Base-by-base conservation (phyloP, 1,140 invertebrate genomes). In the Camponotus floridanus region DNA sequence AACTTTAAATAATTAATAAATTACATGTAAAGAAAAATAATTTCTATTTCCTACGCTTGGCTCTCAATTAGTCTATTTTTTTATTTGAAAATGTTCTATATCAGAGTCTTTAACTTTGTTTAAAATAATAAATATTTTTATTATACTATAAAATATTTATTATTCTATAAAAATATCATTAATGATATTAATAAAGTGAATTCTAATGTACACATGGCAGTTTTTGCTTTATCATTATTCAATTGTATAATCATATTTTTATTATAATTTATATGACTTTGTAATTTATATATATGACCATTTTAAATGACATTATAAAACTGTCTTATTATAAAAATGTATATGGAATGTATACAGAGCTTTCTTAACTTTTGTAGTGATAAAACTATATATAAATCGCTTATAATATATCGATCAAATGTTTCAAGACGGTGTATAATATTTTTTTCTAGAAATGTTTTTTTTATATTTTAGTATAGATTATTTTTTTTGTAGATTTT, bases 251-350 rank as follows among this genome's bases (percentile, higher is more conserved):
- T 39, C 13, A 36, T 85, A 88, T 87, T 74, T 84, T 87, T 39
- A 71, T 31, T 45, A 71, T 31, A 65, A 71, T 87, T 87, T 73
- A 36, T 21, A 55, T 78, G 74, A 26, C 42, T 85, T 73, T 51
- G 26, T 26, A 26, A 26, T 26, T 26, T 26, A 9, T 1, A n/a
- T 26, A 2, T 7, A 3, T 39, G n/a, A 57, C n/a, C 1, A 51
- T 61, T 76, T 3, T 48, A 67, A 15, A 68, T 45, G 13, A 67
- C 26, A 33, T 36, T 42, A 39, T 61, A 74, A 70, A 87, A 71
- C 26, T 26, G 26, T 26, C 26, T 39, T 64, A 13, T 36, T 9
- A 13, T 61, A 59, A 3, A 26, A 26, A 26, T 26, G 36, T 74
- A 13, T 11, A 18, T 6, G 36, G 6, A 76, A 21, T 33, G 26